Evolutionary conservation across 2,888 invertebrate species (phyloP).

Genomic region (Cantharis flavilabris): DNA sequence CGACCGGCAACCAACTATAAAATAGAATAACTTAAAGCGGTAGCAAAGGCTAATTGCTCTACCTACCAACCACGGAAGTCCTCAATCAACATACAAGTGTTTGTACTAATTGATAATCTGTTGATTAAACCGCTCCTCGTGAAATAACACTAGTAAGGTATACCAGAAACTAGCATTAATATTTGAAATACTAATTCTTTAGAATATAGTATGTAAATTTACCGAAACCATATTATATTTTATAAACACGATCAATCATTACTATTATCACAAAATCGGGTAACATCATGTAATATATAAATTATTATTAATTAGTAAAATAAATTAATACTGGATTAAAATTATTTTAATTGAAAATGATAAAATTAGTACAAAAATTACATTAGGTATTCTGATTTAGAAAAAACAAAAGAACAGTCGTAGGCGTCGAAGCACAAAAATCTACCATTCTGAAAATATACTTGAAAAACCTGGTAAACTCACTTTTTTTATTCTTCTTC

Average conservation of each 20-base stretch:
- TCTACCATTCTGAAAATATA: no score
- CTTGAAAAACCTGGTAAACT: no score
- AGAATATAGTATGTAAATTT: not conserved
- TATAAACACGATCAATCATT: not conserved
- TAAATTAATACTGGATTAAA: no score
- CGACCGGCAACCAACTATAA: not conserved
- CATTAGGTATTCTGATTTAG: no score
- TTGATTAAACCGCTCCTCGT: constrained; percentile 15
- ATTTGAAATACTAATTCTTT: not conserved
- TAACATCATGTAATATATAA: no score
- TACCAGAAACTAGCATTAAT: not conserved
- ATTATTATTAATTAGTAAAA: no score
- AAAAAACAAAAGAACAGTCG: no score
- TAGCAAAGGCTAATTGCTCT: not conserved
- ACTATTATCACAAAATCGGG: no score
- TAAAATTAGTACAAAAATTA: no score
- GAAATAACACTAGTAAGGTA: constrained; percentile 14
- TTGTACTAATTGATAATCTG: constrained; percentile 17
- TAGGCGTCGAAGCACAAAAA: no score
- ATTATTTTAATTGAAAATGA: no score
- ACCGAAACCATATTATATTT: not conserved
- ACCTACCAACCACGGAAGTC: not conserved
- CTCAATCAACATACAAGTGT: constrained; percentile 14
- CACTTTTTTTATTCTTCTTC: no score
- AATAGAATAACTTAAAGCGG: not conserved